Evolutionary conservation across 2,888 invertebrate species (phyloP), one percentile per base, ranked within the genome.

Genomic region (Tyria jacobaeae): DNA sequence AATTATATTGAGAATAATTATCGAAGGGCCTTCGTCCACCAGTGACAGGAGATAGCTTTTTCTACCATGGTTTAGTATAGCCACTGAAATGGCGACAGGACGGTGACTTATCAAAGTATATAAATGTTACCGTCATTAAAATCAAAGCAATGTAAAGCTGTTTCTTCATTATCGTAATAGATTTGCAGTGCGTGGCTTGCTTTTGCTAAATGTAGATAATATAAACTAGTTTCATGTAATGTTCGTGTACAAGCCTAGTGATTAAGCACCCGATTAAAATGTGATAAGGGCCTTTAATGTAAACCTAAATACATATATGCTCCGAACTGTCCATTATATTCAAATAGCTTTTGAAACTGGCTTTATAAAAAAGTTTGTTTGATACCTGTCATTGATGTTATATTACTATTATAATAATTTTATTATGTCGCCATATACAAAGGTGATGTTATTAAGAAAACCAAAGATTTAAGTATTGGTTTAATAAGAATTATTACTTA

Each of bases 391-490:
- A 63, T 57, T 51, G 54, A 55, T 47, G 27, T 55, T 27, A 54
- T 58, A 54, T 51, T 48, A 61, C 51, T 49, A 34, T 44, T 12
- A 44, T 44, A 44, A 44, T 68, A n/a, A n/a, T n/a, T n/a, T n/a
- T n/a, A n/a, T n/a, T n/a, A 63, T 56, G 66, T 57, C 64, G 78
- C 79, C 80, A 79, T 79, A 77, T 70, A 56, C 54, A 62, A 76
- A 68, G 27, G 71, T 71, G 72, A 76, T 81, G 80, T 81, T 78
- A 81, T 77, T 75, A 79, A 80, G 74, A 71, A 75, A 82, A 86
- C 89, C 88, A 89, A 89, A 89, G 88, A 89, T 81, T 79, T 79
- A 62, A 79, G 76, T 84, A 81, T 85, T 81, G 81, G 76, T 82
- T 76, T 68, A 53, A 57, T 74, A 67, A 70, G 39, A 44, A 64